Evolutionary conservation across 1,140 invertebrate species (phyloP), one percentile per base, ranked within the genome.

Genomic region (Apis cerana): DNA sequence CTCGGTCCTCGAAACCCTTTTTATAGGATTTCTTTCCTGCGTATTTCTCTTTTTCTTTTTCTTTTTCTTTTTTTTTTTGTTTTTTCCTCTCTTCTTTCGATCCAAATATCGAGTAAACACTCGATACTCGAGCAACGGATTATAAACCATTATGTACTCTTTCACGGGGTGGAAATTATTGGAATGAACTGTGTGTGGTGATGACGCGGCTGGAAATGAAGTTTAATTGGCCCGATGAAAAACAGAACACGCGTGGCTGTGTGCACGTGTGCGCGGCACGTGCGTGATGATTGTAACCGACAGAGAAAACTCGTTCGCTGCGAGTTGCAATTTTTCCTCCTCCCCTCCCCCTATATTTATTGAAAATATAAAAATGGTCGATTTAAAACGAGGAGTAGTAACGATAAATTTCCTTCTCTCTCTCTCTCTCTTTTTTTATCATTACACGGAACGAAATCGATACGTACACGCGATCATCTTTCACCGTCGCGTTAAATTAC

Each of bases 331-430:
- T 72, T 27, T 72, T 56, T 72, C 9, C 61, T 8, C 17, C 13
- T 15, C 33, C n/a, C 0, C 33, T 3, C 33, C 33, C 5, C 0
- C 8, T 19, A 23, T 11, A 67, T 13, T 67, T 67, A 58, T 72
- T 27, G 52, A 58, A 56, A 72, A 72, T 72, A 56, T 56, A 56
- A 33, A 56, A 58, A n/a, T 21, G 52, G 52, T 56, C 54, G 69
- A 56, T 71, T 56, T 56, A 21, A 71, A 56, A 19, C 17, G 43
- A 21, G 27, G 7, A n/a, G 43, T 33, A 43, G 0, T 15, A 13
- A 50, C 15, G 69, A 70, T 70, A 48, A 54, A 72, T 52, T 52
- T 69, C 23, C 10, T 33, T 33, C 27, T n/a, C n/a, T n/a, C n/a
- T n/a, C n/a, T n/a, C n/a, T n/a, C 7, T 43, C 7, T 43, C 7